A percentile compares a stretch with the other conserved stretches of the same genome.
Conservation (phyloP, 1,140 invertebrate species). For the Pseudomyrmex dendroicus region DNA sequence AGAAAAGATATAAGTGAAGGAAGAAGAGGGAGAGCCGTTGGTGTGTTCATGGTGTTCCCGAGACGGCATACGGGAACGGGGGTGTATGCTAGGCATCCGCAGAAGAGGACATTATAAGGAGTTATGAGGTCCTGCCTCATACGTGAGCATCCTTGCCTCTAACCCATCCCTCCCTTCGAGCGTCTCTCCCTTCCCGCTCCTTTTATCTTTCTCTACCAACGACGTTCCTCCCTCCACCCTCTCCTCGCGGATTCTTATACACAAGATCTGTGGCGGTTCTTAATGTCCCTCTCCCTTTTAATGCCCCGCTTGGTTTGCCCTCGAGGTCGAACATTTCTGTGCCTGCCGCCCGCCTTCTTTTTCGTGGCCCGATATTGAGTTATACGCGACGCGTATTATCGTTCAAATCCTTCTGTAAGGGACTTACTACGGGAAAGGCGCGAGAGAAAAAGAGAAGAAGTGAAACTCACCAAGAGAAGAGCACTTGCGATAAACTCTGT, state of each 20-base stretch:
- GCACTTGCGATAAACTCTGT: neutral
- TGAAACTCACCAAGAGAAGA: conserved; percentile 9
- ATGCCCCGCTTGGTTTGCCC: conserved; percentile 81
- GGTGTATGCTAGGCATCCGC: conserved; percentile 84
- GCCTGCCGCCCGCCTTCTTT: conserved; percentile 77
- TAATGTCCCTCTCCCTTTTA: conserved; percentile 85
- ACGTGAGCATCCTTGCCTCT: conserved; percentile 82
- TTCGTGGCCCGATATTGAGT: conserved; percentile 83
- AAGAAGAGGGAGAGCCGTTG: conserved; percentile 69
- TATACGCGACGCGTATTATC: conserved; percentile 82
- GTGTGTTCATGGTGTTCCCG: conserved; percentile 80
- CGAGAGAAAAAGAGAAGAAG: conserved; percentile 33
- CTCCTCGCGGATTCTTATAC: conserved; percentile 80
- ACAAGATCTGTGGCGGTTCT: conserved; percentile 84
- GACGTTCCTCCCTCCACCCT: conserved; percentile 68
- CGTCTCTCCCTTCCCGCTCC: conserved; percentile 61
- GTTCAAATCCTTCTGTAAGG: conserved; percentile 76
- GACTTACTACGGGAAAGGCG: conserved; percentile 47
- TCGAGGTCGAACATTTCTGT: conserved; percentile 84
- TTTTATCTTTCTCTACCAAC: conserved; percentile 68
- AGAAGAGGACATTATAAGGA: conserved; percentile 85
- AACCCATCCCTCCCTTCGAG: conserved; percentile 62
- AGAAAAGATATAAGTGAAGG: conserved; percentile 12
- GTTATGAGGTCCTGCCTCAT: conserved; percentile 85
- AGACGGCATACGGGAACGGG: conserved; percentile 80